These are phyloP conservation scores for Echeneis naucrates DNA, from an alignment of 2,797 vertebrate species.

Conservation along the genomic window DNA sequence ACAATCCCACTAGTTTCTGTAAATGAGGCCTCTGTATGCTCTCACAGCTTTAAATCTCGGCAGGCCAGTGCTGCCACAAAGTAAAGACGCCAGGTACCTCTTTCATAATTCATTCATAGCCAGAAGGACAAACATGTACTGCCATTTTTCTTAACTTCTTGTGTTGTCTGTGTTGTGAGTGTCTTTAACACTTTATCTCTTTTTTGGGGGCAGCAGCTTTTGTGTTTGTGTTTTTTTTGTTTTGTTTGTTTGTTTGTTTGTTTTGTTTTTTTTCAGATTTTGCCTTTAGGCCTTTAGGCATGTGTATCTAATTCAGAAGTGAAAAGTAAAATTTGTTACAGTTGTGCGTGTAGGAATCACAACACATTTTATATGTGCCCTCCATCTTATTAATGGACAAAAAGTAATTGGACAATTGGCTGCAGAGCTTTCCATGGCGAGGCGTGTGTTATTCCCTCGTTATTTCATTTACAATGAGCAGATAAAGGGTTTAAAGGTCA, in stretches of 20 bases:
- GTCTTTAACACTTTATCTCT: slow-evolving; percentile 61
- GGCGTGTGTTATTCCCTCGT: too few relatives aligned
- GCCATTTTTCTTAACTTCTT: slow-evolving; percentile 67
- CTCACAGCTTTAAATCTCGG: slow-evolving; percentile 69
- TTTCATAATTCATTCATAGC: slow-evolving; percentile 80
- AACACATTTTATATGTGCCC: slow-evolving; percentile 37
- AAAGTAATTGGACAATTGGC: too few relatives aligned
- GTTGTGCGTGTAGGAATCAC: too few relatives aligned
- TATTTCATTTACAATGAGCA: too few relatives aligned
- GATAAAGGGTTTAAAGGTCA: too few relatives aligned
- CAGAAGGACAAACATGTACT: slow-evolving; percentile 77
- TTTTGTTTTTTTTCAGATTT: slow-evolving; percentile 50
- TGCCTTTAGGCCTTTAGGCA: slow-evolving; percentile 51
- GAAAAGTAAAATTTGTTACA: too few relatives aligned
- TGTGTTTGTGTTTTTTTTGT: too few relatives aligned
- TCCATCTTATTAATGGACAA: too few relatives aligned
- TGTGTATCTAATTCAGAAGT: slow-evolving; percentile 40
- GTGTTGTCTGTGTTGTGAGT: slow-evolving; percentile 26
- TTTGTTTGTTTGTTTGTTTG: too few relatives aligned
- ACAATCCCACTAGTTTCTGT: slow-evolving; percentile 71
- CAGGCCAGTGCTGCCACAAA: slow-evolving; percentile 60
- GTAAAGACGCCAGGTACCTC: slow-evolving; percentile 66
- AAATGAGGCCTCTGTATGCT: slow-evolving; percentile 74
- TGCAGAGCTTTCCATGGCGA: too few relatives aligned
- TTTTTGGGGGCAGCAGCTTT: too few relatives aligned